Conservation (phyloP, 2,113 vertebrate species). For the Xerus inauris region DNA sequence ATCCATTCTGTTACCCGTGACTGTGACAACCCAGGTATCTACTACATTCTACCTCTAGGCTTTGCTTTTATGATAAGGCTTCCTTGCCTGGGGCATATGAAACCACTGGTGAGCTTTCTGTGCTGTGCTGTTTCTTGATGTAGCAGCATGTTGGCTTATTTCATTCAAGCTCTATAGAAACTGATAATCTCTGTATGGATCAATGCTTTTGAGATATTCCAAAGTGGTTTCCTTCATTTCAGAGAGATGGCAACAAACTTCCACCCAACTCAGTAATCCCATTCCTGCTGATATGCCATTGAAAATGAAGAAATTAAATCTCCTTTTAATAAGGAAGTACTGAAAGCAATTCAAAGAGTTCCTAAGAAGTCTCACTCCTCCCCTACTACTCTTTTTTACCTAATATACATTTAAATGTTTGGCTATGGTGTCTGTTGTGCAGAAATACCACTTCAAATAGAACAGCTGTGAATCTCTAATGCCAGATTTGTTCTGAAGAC, state of each 20-base stretch:
- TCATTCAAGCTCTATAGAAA: neutral
- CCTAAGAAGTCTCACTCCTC: neutral
- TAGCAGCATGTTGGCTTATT: neutral
- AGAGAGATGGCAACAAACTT: neutral
- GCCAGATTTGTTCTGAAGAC: neutral
- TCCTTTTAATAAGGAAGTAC: neutral
- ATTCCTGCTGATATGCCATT: neutral
- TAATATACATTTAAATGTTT: neutral
- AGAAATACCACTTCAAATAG: neutral
- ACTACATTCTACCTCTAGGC: neutral
- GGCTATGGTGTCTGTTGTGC: neutral
- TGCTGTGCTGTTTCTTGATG: neutral
- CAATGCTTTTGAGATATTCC: neutral
- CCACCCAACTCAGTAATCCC: neutral
- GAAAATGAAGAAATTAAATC: neutral
- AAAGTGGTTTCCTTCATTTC: neutral
- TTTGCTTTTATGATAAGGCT: neutral
- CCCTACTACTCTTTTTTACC: neutral
- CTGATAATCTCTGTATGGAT: neutral
- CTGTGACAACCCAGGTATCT: neutral
- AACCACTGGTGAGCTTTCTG: neutral
- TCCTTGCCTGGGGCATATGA: neutral
- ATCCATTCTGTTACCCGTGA: neutral
- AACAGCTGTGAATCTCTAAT: neutral
- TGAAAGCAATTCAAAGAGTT: neutral